phyloP scores from a whole-genome alignment of 2,888 invertebrate species.

The Notodonta ziczac region DNA sequence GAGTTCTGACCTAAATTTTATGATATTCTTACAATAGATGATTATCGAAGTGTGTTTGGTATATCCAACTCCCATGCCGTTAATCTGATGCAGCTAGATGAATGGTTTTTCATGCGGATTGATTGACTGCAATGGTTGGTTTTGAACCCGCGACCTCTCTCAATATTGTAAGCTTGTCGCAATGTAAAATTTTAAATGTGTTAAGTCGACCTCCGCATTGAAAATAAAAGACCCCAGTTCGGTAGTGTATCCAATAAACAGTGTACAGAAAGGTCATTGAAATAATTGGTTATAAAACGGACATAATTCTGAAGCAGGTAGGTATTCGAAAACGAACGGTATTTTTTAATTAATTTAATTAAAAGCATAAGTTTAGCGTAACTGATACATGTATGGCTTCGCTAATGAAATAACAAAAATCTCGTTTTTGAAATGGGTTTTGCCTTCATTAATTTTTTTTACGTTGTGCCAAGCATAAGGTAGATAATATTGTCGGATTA shows the following conservation, averaged over 20 bases:
- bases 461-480: neutral
- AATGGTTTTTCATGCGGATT: neutral
- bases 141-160: neutral
- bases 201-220: too few species aligned
- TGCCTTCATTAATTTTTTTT: neutral
- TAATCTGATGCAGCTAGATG: too few species aligned
- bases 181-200: too few species aligned
- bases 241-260: too few species aligned
- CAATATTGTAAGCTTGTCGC: neutral
- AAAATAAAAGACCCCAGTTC: too few species aligned
- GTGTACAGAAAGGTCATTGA: too few species aligned
- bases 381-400: too few species aligned
- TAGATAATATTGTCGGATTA: slow-evolving; percentile 2
- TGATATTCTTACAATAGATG: neutral
- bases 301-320: too few species aligned
- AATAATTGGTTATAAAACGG: too few species aligned
- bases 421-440: neutral
- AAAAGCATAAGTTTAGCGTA: neutral
- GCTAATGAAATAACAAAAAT: too few species aligned
- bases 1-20: neutral
- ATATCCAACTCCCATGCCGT: too few species aligned
- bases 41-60: too few species aligned
- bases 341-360: neutral
- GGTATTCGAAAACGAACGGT: neutral
- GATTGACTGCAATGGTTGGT: neutral